phyloP scores from a whole-genome alignment of 2,797 vertebrate species.

The Enteromius treurensis region DNA sequence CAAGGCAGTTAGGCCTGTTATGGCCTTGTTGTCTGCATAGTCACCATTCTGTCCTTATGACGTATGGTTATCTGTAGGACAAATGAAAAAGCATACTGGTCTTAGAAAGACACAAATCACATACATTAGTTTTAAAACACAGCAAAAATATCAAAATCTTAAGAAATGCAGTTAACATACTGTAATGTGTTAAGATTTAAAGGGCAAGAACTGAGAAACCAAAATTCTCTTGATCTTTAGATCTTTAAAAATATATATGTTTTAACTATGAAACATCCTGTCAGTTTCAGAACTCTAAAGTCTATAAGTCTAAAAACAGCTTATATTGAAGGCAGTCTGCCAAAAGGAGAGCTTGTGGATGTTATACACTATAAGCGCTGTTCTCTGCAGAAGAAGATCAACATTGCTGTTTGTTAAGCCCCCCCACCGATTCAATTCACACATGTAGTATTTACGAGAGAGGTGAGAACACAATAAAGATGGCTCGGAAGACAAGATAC shows the following conservation, averaged over 20 bases:
- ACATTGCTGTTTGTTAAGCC: not conserved
- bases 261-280: too few species aligned
- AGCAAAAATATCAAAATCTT: not conserved
- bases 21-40: constrained; percentile 48
- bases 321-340: too few species aligned
- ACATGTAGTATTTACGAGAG: not conserved
- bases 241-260: too few species aligned
- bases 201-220: not conserved
- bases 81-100: constrained; percentile 51
- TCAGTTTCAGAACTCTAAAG: too few species aligned
- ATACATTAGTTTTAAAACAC: not conserved
- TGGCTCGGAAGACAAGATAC: too few species aligned
- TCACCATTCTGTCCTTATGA: constrained; percentile 59
- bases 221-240: too few species aligned
- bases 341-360: too few species aligned
- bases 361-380: not conserved
- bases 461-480: not conserved
- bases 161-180: not conserved
- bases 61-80: constrained; percentile 69
- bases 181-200: not conserved
- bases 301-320: too few species aligned
- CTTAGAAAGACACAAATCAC: not conserved
- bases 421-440: too few species aligned
- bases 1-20: not conserved
- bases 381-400: too few species aligned